Evolutionary conservation across 2,797 vertebrate genomes (phyloP).

Genomic region (Thripadectes ignobilis): DNA sequence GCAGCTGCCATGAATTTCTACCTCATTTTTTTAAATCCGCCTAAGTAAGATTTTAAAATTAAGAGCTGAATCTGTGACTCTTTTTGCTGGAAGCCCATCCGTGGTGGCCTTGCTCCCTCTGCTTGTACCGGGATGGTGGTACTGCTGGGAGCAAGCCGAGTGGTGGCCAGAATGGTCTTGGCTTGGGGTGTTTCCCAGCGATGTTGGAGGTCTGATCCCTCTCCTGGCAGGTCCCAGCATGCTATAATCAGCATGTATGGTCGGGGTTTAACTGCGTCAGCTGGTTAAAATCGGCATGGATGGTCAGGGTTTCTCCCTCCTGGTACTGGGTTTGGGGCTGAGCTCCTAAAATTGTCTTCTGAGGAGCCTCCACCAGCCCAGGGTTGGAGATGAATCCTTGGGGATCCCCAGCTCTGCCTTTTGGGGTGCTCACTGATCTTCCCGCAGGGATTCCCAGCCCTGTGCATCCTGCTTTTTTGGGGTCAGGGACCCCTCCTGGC

Average conservation of each 20-base stretch:
- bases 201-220: not conserved
- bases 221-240: rapidly evolving
- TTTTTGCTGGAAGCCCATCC: not conserved
- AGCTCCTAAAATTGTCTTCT: not conserved
- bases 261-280: not conserved
- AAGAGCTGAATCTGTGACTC: not conserved
- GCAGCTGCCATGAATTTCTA: not conserved
- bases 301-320: not conserved
- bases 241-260: not conserved
- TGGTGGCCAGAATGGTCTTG: not conserved
- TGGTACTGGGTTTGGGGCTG: not conserved
- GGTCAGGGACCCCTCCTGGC: not conserved
- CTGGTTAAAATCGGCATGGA: not conserved
- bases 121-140: not conserved
- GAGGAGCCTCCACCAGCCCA: not conserved
- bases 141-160: not conserved
- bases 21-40: not conserved
- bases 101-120: not conserved
- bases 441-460: not conserved
- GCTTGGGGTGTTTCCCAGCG: rapidly evolving
- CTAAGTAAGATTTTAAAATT: not conserved
- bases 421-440: not conserved
- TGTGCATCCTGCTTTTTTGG: not conserved
- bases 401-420: not conserved
- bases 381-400: not conserved